Percentiles rank a stretch among this genome's conserved stretches.
Conservation (phyloP, 2,888 invertebrate species). For the Drosophila kokeensis region DNA sequence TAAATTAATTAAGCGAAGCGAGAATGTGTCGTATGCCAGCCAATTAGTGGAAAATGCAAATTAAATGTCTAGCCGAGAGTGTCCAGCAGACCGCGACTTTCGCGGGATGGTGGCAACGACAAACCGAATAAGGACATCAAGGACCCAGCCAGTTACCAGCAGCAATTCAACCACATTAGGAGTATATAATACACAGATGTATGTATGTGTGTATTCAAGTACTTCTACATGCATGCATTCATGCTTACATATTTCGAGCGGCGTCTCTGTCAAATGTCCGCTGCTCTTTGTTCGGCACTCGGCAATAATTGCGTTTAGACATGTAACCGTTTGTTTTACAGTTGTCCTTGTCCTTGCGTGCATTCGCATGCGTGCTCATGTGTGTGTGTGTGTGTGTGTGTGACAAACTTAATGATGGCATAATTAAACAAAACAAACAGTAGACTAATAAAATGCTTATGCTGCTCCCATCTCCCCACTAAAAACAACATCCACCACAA, state of each 20-base stretch:
- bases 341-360: constrained; percentile 27
- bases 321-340: constrained; percentile 71
- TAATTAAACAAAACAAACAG: constrained; percentile 78
- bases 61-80: constrained; percentile 73
- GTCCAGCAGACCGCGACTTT: constrained; percentile 35
- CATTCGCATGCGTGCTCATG: constrained; percentile 2
- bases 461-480: constrained; percentile 50
- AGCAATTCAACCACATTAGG: constrained; percentile 33
- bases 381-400: constrained; percentile 42
- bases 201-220: background rate
- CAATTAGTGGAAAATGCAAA: constrained; percentile 80
- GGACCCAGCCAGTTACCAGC: background rate
- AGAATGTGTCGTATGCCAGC: constrained; percentile 71
- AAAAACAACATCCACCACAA: constrained; percentile 24
- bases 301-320: constrained; percentile 75
- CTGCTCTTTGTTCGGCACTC: constrained; percentile 49
- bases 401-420: constrained; percentile 75
- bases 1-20: constrained; percentile 77
- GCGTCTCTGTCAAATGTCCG: constrained; percentile 37
- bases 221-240: background rate
- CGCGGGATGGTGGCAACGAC: constrained; percentile 23
- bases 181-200: constrained; percentile 7
- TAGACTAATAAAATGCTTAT: constrained; percentile 73
- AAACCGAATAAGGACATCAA: constrained; percentile 3
- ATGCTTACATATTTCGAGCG: background rate